Evolutionary conservation across 2,888 invertebrate species (phyloP).

Genomic region (Zygothrica quintamaculata): DNA sequence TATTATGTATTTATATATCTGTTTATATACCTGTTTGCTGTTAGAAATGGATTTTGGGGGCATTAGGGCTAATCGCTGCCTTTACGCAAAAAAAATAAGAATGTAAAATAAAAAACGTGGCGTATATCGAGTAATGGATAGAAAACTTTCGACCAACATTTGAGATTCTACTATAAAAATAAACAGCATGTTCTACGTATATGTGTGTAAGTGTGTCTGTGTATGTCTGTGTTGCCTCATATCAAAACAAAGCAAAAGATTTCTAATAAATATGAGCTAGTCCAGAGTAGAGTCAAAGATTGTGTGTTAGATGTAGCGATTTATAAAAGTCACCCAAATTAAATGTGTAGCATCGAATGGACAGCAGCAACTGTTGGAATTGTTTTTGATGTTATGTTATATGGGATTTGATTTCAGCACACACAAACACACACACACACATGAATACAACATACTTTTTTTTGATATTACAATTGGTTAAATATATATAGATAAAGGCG

Average conservation of each 20-base stretch:
- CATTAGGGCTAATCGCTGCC: slow-evolving; percentile 66
- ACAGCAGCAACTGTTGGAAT: slow-evolving; percentile 79
- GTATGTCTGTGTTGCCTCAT: slow-evolving; percentile 37
- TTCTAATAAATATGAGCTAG: slow-evolving; percentile 45
- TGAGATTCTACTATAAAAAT: slow-evolving; percentile 42
- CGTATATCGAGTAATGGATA: neutral
- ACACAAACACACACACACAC: neutral
- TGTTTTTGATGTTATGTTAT: slow-evolving; percentile 75
- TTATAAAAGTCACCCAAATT: slow-evolving; percentile 80
- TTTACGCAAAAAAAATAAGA: slow-evolving; percentile 38
- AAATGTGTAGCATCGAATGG: slow-evolving; percentile 66
- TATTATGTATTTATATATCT: slow-evolving; percentile 4
- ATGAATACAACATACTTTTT: neutral
- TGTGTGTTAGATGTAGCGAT: slow-evolving; percentile 78
- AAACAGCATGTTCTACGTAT: slow-evolving; percentile 37
- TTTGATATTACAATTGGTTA: slow-evolving; percentile 54
- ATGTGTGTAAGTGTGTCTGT: neutral
- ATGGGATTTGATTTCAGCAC: slow-evolving; percentile 76
- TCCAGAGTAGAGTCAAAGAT: slow-evolving; percentile 47
- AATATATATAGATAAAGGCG: slow-evolving; percentile 7
- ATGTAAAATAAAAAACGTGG: slow-evolving; percentile 11
- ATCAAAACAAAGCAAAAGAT: slow-evolving; percentile 44
- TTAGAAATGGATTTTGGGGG: slow-evolving; percentile 53
- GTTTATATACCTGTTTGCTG: slow-evolving; percentile 30
- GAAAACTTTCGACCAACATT: neutral